phyloP scores from a whole-genome alignment of 2,888 invertebrate genomes.

The Bibio marci region DNA sequence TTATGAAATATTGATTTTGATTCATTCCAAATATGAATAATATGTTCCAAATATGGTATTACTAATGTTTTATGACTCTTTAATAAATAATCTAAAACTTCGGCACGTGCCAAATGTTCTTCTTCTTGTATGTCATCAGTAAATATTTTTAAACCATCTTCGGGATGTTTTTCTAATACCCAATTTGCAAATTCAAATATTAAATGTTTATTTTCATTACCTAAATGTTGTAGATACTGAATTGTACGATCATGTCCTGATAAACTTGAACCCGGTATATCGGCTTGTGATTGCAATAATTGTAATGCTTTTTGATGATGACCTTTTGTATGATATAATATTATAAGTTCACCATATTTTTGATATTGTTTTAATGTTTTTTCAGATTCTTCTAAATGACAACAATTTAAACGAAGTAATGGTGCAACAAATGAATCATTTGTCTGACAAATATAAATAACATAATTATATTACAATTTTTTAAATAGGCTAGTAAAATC shows the following conservation, averaged over 20 bases:
- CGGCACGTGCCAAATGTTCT: conserved; percentile 72
- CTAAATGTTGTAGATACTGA: conserved; percentile 79
- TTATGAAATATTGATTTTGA: conserved; percentile 75
- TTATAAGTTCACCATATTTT: conserved; percentile 84
- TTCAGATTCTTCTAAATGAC: conserved; percentile 88
- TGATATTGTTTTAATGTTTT: conserved; percentile 69
- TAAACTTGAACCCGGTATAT: conserved; percentile 39
- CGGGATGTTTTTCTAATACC: conserved; percentile 73
- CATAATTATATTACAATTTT: conserved; percentile 3
- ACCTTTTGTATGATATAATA: conserved; percentile 87
- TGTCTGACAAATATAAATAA: conserved; percentile 40
- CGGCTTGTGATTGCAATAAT: conserved; percentile 60
- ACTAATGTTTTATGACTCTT: conserved; percentile 63
- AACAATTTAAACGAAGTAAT: conserved; percentile 75
- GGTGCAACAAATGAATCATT: conserved; percentile 91
- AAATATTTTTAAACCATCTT: conserved; percentile 78
- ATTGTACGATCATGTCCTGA: conserved; percentile 71
- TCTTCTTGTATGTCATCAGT: conserved; percentile 78
- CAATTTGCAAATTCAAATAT: conserved; percentile 90
- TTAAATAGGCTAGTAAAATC: too few relatives aligned
- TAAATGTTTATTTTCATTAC: conserved; percentile 60
- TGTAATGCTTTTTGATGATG: conserved; percentile 85
- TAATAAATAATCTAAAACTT: conserved; percentile 77
- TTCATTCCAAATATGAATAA: conserved; percentile 82
- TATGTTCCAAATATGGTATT: conserved; percentile 87